Evolutionary conservation across 1,140 invertebrate genomes (phyloP).

Genomic region (Odontomachus brunneus): DNA sequence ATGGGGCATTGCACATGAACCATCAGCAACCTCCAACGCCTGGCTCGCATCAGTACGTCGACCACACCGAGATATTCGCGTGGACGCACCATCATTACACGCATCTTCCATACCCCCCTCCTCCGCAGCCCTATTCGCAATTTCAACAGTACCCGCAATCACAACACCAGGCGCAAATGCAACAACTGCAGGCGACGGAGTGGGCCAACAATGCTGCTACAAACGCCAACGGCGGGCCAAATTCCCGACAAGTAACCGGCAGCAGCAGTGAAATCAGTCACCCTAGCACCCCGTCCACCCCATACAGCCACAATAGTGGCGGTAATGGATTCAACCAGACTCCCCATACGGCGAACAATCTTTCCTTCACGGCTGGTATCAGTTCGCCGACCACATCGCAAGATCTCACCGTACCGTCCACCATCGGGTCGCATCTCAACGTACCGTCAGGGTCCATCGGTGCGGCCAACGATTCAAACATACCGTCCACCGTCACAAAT

Average conservation of each 20-base stretch:
- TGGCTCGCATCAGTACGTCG: conserved; percentile 73
- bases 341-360: no score
- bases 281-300: conserved; percentile 84
- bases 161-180: conserved; percentile 5
- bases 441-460: no score
- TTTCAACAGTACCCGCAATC: conserved; percentile 58
- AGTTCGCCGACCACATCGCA: no score
- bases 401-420: no score
- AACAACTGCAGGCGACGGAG: conserved; percentile 52
- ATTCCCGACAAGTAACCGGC: conserved; percentile 86
- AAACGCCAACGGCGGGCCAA: conserved; percentile 38
- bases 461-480: no score
- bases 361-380: no score
- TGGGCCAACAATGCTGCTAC: not conserved
- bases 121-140: conserved; percentile 35
- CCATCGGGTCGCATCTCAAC: no score
- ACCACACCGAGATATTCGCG: conserved; percentile 60
- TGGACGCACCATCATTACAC: conserved; percentile 79
- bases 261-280: conserved; percentile 89
- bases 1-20: conserved; percentile 19
- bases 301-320: conserved; percentile 69
- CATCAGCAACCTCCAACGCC: conserved; percentile 67
- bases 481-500: no score
- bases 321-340: conserved; percentile 40
- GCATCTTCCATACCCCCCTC: conserved; percentile 76